Base-by-base conservation (phyloP, 2,888 invertebrate species). In the Lasioglossum villosulum region DNA sequence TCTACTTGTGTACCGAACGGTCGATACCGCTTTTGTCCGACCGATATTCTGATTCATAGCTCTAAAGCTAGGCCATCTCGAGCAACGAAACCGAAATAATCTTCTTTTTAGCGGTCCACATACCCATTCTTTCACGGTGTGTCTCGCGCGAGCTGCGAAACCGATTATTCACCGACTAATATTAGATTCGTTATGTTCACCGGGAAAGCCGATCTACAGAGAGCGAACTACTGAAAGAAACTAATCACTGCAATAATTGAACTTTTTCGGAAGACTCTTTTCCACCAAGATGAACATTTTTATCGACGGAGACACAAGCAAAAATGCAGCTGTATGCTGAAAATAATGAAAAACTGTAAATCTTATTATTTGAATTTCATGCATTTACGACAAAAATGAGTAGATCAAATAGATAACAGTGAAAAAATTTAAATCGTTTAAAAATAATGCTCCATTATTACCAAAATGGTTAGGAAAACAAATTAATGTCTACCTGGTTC, bases 101-200 rank as follows among this genome's bases (percentile, higher is more conserved):
- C 75, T 63, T 80, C 80, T 76, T 42, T 75, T 59, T 8, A 14
- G 34, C 48, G 42, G 66, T 42, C 70, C 68, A 37, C 34, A 42
- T 56, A 48, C 66, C 37, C 37, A 68, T 80, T 86, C 72, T 78
- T 86, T 74, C 68, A 68, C 73, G 75, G 30, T 59, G 75, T n/a
- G 73, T 63, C 66, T 78, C 78, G 84, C 27, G 66, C 75, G 78
- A 78, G 72, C 84, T 77, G 82, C 84, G 80, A 84, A 83, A 84
- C 88, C 88, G 56, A 82, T 90, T 91, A 92, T 91, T 91, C 91
- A 90, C 84, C 85, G 86, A 86, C 90, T 92, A 90, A 92, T 92
- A 91, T 92, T 91, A 91, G 90, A 92, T 89, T 88, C 77, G 81
- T 79, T 72, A 81, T 86, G 86, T 81, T 89, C 89, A 83, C 84